Base-by-base conservation (phyloP, 2,888 invertebrate genomes). In the Noctua comes region DNA sequence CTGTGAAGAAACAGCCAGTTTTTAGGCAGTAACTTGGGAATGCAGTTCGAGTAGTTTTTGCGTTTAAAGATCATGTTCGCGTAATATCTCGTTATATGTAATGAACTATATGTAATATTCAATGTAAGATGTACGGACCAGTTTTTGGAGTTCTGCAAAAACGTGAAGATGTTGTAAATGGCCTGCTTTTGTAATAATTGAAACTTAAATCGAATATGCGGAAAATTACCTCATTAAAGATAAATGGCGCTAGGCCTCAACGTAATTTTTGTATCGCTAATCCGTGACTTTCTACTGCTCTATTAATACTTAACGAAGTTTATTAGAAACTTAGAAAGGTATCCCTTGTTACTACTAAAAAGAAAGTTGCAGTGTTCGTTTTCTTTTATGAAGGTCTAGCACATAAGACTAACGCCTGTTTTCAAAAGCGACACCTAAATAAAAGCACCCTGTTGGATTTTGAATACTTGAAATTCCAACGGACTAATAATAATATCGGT, bases 1-100 rank as follows among this genome's bases (percentile, higher is more conserved):
- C 84, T 85, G 86, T 82, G 85, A 80, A 83, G 89, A 89, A 88
- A 90, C 86, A 86, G 70, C 81, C 81, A 82, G 86, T 88, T 85
- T 86, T 82, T 62, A 77, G 87, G 70, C 72, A 66, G 70, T 72
- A 73, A 48, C 48, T 48, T 57, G 59, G 43, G 82, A 82, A 89
- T 80, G 84, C 76, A 64, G 85, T 65, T 86, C 65, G 69, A 74
- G 62, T 79, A 79, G 74, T 82, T 84, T 82, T 83, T 85, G 78
- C 43, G 54, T 59, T 59, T 59, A 82, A 81, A 82, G 77, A 83
- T 79, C 80, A 74, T 65, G 73, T 68, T 73, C 73, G 64, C 40
- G 75, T 77, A 78, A 81, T 83, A 59, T 73, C 71, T 71, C 65
- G 76, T 79, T 77, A 73, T 59, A 80, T 59, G 59, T 57, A 70